Conservation (phyloP, 2,113 vertebrate genomes). For the Burhinus oedicnemus region DNA sequence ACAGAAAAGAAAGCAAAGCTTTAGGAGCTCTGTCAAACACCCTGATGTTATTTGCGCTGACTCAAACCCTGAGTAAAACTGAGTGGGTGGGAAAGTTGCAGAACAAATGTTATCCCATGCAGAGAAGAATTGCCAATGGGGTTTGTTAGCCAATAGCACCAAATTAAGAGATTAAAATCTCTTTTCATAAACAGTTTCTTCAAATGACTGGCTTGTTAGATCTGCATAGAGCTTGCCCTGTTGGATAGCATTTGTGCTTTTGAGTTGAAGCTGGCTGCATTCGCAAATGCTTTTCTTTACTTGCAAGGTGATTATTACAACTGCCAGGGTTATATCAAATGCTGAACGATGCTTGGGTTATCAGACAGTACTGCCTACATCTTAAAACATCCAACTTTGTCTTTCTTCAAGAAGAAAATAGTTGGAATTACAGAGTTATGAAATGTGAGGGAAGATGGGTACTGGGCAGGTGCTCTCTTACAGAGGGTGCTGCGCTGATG, state of each 20-base stretch:
- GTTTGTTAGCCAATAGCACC: neutral
- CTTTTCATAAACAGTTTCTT: neutral
- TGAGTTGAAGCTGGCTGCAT: neutral
- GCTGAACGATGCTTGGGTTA: neutral
- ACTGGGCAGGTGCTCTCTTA: neutral
- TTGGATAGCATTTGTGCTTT: neutral
- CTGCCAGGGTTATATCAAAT: neutral
- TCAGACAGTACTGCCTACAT: neutral
- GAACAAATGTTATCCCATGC: neutral
- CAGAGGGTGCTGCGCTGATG: neutral
- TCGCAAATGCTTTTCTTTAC: neutral
- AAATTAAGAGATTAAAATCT: neutral
- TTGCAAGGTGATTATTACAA: neutral
- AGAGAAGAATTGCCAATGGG: neutral
- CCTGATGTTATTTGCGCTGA: neutral
- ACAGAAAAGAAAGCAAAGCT: neutral
- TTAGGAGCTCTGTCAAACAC: neutral
- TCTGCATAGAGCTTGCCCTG: neutral
- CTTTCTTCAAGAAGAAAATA: neutral
- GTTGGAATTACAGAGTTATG: rapidly evolving
- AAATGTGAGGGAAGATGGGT: neutral
- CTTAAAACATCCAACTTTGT: neutral
- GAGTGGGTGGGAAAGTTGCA: neutral
- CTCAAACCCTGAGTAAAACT: neutral
- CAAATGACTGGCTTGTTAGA: neutral